A percentile compares a stretch with the other conserved stretches of the same genome.
These are phyloP conservation scores for Toxostoma redivivum DNA, from an alignment of 2,113 vertebrate species.

Conservation along the genomic window DNA sequence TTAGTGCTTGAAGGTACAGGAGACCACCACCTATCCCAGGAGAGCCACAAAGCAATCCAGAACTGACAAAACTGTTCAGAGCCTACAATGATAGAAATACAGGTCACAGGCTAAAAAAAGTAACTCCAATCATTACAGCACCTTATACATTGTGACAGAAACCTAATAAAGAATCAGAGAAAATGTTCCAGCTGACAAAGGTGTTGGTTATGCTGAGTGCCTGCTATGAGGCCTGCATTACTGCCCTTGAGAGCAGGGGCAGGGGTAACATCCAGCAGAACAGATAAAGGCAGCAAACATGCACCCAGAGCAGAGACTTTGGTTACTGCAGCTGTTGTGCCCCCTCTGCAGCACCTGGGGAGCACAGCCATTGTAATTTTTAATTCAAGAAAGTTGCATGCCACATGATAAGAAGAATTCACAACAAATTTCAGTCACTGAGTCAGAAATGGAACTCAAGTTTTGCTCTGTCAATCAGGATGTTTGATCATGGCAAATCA, in stretches of 20 bases:
- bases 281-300: background rate
- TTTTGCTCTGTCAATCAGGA: background rate
- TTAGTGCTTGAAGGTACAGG: background rate
- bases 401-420: background rate
- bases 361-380: background rate
- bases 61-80: background rate
- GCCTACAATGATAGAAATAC: background rate
- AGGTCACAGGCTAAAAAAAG: background rate
- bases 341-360: accelerated
- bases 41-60: background rate
- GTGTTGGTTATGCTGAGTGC: background rate
- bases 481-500: background rate
- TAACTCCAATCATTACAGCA: background rate
- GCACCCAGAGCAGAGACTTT: background rate
- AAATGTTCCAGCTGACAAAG: background rate
- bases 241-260: background rate
- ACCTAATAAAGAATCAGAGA: background rate
- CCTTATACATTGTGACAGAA: background rate
- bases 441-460: background rate
- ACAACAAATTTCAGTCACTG: background rate
- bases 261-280: background rate
- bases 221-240: background rate
- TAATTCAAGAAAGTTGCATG: background rate
- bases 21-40: background rate
- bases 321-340: background rate